Evolutionary conservation across 2,888 invertebrate species (phyloP), one percentile per base, ranked within the genome.

Genomic region (Caenorhabditis sp.): DNA sequence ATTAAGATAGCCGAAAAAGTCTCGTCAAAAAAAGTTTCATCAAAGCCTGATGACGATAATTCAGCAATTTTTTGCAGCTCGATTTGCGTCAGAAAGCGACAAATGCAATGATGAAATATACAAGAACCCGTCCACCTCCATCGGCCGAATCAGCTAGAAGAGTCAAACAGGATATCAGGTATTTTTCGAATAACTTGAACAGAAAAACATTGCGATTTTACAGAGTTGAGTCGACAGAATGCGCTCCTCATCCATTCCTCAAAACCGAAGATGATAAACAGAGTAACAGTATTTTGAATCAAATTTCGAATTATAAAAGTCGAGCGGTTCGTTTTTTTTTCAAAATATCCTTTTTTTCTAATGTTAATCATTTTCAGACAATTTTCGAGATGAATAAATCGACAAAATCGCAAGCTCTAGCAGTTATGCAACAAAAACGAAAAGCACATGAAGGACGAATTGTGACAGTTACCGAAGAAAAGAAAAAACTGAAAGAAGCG

Each of bases 71-170:
- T n/a, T 23, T 80, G 43, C 81, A 93, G 92, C 88, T 88, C 8
- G 92, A 91, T 75, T 91, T 92, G 86, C 89, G 91, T 83, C 91
- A 93, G 76, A 94, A 94, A 0, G 92, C 93, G 75, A 91, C 91
- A 50, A 97, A 97, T 87, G 97, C 94, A 0, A 95, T 95, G 90
- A 92, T 93, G 87, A 94, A 95, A 81, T 99, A 97, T 89, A 86
- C 94, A 0, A 91, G 92, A 77, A 94, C 96, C 77, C 91, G 97
- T 72, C 95, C 95, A 55, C 91, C 92, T 0, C 94, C 99, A 0
- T 95, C 96, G 0, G 90, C 92, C 0, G 97, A 95, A 87, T 95
- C 94, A 74, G 93, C 95, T 83, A 92, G 92, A 79, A 91, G 95
- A 75, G 92, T 93, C 14, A 97, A 97, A 89, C 72, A 80, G 27